A percentile compares a stretch with the other conserved stretches of the same genome.
phyloP scores from a whole-genome alignment of 2,888 invertebrate species.

The Megaustenia siamemsis region DNA sequence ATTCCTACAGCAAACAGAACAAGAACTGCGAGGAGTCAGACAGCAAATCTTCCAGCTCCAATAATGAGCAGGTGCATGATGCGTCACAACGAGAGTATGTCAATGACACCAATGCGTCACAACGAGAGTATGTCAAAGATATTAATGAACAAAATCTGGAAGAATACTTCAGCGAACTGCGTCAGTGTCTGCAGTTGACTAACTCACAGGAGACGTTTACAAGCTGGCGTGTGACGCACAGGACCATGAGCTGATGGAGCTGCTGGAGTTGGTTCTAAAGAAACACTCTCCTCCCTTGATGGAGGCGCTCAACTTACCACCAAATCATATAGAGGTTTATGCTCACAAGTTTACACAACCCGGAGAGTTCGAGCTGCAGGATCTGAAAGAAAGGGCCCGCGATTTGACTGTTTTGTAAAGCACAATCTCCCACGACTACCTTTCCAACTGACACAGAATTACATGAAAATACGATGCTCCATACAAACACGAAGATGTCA shows the following conservation, averaged over 20 bases:
- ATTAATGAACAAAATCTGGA: background rate
- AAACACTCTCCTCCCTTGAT: background rate
- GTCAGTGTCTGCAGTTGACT: conserved; percentile 40
- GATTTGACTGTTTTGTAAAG: background rate
- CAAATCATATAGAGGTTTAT: background rate
- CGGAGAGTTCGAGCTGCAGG: background rate
- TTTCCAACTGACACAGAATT: background rate
- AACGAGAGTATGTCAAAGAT: background rate
- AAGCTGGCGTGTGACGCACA: conserved; percentile 22
- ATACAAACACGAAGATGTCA: background rate
- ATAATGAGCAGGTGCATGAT: background rate
- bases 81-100: too few relatives aligned
- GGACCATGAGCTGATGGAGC: conserved; percentile 38
- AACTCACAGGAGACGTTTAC: conserved; percentile 51
- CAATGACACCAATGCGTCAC: background rate
- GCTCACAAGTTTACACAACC: background rate
- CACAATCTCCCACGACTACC: background rate
- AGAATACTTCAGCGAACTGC: conserved; percentile 37
- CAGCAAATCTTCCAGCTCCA: too few relatives aligned
- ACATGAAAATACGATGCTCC: background rate
- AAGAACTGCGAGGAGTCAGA: too few relatives aligned
- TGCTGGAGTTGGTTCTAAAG: conserved; percentile 25
- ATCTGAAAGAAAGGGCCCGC: background rate
- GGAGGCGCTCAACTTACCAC: background rate
- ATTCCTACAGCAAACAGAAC: background rate